phyloP scores from a whole-genome alignment of 2,888 invertebrate species.

The Acanthosepion pharaonis region DNA sequence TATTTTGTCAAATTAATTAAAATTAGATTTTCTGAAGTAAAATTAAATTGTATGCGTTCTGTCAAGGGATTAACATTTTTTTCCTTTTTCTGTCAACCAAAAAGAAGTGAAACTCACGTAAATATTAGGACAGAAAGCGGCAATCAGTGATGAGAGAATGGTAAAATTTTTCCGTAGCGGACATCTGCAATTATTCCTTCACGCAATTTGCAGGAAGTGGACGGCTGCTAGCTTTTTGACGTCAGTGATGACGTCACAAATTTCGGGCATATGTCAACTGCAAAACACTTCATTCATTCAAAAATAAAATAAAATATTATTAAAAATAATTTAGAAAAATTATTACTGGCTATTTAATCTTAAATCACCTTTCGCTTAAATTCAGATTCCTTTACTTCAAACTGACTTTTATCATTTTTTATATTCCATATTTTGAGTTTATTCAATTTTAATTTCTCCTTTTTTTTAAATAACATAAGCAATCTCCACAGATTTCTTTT shows the following conservation, averaged over 20 bases:
- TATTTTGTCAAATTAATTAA: background rate
- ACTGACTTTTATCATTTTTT: too few species aligned
- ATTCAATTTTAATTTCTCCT: too few species aligned
- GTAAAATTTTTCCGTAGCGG: background rate
- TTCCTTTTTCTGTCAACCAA: background rate
- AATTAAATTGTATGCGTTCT: background rate
- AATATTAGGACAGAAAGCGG: background rate
- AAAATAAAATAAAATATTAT: too few species aligned
- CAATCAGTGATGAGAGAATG: background rate
- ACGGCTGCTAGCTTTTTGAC: slow-evolving; percentile 33
- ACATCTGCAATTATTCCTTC: slow-evolving; percentile 8
- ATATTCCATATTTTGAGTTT: too few species aligned
- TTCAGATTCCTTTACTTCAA: too few species aligned
- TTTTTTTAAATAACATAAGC: too few species aligned
- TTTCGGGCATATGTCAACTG: background rate
- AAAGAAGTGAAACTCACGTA: background rate
- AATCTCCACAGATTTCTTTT: too few species aligned
- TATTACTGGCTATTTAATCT: too few species aligned
- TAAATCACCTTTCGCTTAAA: too few species aligned
- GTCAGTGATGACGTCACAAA: background rate
- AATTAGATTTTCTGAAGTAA: too few species aligned
- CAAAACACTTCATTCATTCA: background rate
- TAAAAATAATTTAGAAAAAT: too few species aligned
- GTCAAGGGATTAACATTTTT: background rate
- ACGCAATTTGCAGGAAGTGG: background rate